Conservation (phyloP, 2,797 vertebrate genomes). For the Rhinichthys osculus region DNA sequence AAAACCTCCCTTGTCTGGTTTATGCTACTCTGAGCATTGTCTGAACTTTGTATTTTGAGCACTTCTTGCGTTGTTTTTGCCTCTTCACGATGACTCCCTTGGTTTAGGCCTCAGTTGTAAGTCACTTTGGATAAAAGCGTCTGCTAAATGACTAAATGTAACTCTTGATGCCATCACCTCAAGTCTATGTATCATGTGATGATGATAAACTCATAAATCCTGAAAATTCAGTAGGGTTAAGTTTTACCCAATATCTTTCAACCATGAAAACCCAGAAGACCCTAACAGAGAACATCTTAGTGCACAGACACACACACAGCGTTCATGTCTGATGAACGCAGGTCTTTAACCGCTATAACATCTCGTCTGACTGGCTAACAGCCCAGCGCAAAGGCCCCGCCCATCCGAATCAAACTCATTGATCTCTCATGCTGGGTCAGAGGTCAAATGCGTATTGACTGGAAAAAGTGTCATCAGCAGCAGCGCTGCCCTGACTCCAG, state of each 20-base stretch:
- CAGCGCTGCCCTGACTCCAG: constrained; percentile 86
- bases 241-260: neutral
- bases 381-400: constrained; percentile 66
- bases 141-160: too few species aligned
- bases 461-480: constrained; percentile 90
- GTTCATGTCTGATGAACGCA: neutral
- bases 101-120: too few species aligned
- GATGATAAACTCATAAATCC: neutral
- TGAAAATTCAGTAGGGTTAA: neutral
- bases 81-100: too few species aligned
- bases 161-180: neutral
- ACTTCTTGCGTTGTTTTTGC: too few species aligned
- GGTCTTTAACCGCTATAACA: constrained; percentile 20
- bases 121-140: too few species aligned
- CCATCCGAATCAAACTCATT: constrained; percentile 86
- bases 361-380: constrained; percentile 2
- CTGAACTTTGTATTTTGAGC: too few species aligned
- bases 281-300: neutral
- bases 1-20: too few species aligned
- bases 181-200: neutral
- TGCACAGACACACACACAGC: neutral
- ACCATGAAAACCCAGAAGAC: neutral
- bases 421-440: constrained; percentile 89
- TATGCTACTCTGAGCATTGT: too few species aligned
- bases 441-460: constrained; percentile 88